Percentiles rank a stretch among this genome's conserved stretches.
Conservation (phyloP, 2,113 vertebrate genomes). For the Planiliza haematocheilus region DNA sequence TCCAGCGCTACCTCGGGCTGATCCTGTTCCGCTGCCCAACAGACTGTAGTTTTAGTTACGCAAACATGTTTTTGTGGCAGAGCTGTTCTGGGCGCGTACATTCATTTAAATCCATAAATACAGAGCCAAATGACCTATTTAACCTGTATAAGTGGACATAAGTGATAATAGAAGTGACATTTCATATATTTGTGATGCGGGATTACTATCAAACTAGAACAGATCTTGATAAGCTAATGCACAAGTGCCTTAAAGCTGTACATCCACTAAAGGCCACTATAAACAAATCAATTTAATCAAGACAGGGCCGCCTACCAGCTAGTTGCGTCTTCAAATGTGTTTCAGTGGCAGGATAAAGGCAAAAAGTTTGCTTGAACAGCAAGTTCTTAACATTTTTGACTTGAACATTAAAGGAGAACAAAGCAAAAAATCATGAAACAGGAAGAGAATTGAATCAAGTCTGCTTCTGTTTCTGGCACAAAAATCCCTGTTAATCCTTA, state of each 20-base stretch:
- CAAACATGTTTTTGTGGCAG: conserved; percentile 33
- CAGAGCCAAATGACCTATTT: conserved; percentile 6
- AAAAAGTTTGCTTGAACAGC: not conserved
- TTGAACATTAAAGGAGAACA: too few relatives aligned
- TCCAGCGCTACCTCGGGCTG: too few relatives aligned
- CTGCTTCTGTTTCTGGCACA: too few relatives aligned
- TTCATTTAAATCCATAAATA: not conserved
- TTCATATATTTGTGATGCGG: not conserved
- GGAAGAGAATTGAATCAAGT: too few relatives aligned
- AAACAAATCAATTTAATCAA: not conserved
- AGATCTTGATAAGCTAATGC: conserved; percentile 8
- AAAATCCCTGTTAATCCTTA: too few relatives aligned
- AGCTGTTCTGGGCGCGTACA: conserved; percentile 18
- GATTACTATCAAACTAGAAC: not conserved
- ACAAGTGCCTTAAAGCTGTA: conserved; percentile 51
- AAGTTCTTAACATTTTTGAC: not conserved
- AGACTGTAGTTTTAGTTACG: conserved; percentile 25
- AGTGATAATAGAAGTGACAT: not conserved
- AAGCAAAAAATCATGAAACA: too few relatives aligned
- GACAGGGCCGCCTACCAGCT: too few relatives aligned
- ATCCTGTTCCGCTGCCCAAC: conserved; percentile 13
- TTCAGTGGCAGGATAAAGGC: not conserved
- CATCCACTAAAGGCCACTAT: conserved; percentile 2
- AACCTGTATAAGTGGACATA: not conserved
- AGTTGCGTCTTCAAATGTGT: too few relatives aligned